Conservation (phyloP, 2,888 invertebrate species). For the Luperina testacea region DNA sequence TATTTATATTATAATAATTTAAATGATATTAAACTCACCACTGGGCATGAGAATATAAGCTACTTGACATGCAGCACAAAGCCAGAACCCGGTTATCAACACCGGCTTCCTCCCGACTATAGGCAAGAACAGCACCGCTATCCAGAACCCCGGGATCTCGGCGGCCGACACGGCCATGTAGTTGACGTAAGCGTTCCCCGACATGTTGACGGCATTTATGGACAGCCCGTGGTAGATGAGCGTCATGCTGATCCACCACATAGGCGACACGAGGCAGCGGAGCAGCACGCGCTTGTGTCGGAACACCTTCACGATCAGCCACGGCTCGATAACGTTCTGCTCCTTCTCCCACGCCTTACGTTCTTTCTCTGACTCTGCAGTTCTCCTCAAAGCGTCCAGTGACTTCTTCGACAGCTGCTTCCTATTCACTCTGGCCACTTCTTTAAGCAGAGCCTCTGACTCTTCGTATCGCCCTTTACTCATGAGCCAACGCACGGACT, state of each 20-base stretch:
- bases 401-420: constrained; percentile 79
- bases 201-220: constrained; percentile 91
- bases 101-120: constrained; percentile 90
- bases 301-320: constrained; percentile 79
- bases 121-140: constrained; percentile 90
- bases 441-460: constrained; percentile 91
- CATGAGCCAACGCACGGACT: constrained; percentile 94
- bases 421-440: constrained; percentile 91
- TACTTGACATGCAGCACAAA: constrained; percentile 90
- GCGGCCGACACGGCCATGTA: constrained; percentile 90
- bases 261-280: constrained; percentile 77
- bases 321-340: constrained; percentile 72
- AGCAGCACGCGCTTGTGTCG: constrained; percentile 74
- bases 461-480: constrained; percentile 92
- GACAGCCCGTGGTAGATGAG: constrained; percentile 92
- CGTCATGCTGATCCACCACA: constrained; percentile 91
- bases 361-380: constrained; percentile 74
- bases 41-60: constrained; percentile 89
- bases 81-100: constrained; percentile 88
- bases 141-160: constrained; percentile 92
- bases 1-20: no score
- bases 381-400: constrained; percentile 72
- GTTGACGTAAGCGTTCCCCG: constrained; percentile 91
- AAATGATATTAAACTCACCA: constrained; percentile 73
- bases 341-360: constrained; percentile 63